Conservation (phyloP, 1,140 invertebrate genomes). For the Cotesia vestalis region DNA sequence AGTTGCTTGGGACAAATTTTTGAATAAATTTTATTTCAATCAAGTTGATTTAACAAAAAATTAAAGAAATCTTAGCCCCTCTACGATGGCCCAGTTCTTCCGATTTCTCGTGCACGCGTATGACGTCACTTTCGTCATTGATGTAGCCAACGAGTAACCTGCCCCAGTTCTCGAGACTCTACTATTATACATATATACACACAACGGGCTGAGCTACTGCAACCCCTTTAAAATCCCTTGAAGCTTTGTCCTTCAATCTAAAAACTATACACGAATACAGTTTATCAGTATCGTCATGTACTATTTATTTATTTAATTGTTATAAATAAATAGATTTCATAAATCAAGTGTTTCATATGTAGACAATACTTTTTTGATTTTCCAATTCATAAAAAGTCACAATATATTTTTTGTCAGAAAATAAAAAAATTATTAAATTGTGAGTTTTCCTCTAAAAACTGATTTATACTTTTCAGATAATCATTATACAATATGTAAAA, state of each 20-base stretch:
- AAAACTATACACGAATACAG: not conserved
- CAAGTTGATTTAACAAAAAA: too few relatives aligned
- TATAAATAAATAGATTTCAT: too few relatives aligned
- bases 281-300: not conserved
- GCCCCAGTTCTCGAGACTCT: constrained; percentile 51
- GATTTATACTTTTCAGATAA: too few relatives aligned
- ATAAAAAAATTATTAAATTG: too few relatives aligned
- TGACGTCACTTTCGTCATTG: constrained; percentile 62
- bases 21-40: too few relatives aligned
- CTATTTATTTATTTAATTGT: too few relatives aligned
- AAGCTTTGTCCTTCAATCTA: constrained; percentile 12
- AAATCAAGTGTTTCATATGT: too few relatives aligned
- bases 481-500: not conserved
- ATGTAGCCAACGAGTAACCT: constrained; percentile 54
- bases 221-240: constrained; percentile 1
- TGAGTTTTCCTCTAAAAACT: too few relatives aligned
- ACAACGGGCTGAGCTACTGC: constrained; percentile 23
- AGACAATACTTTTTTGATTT: too few relatives aligned
- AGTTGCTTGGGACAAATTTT: too few relatives aligned
- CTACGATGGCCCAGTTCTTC: constrained; percentile 52
- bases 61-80: not conserved
- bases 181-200: constrained; percentile 32
- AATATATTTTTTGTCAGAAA: too few relatives aligned
- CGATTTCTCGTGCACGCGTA: constrained; percentile 30
- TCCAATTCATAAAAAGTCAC: too few relatives aligned